phyloP scores from a whole-genome alignment of 2,797 vertebrate genomes.

The Chrysocyon brachyurus region DNA sequence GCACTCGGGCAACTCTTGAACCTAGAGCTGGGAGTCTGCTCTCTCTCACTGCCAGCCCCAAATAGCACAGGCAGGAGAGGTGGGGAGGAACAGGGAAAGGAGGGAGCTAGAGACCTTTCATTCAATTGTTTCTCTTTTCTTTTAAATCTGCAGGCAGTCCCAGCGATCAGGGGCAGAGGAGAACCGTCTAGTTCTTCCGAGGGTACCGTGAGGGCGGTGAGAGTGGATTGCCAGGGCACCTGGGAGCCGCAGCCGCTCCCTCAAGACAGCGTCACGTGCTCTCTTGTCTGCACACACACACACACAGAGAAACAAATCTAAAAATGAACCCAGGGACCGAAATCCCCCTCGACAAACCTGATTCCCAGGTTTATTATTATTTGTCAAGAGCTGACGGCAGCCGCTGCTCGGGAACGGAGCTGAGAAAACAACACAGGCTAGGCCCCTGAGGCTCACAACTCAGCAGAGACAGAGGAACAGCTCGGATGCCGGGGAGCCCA shows the following conservation, averaged over 20 bases:
- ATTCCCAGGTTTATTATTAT: slow-evolving; percentile 83
- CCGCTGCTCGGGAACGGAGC: slow-evolving; percentile 58
- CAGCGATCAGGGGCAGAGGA: neutral
- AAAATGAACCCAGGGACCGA: slow-evolving; percentile 79
- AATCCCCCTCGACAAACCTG: slow-evolving; percentile 72
- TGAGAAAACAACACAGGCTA: slow-evolving; percentile 76
- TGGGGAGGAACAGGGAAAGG: neutral
- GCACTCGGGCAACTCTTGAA: neutral
- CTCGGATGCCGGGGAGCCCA: slow-evolving; percentile 32
- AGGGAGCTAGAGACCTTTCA: neutral
- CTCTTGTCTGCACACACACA: slow-evolving; percentile 53
- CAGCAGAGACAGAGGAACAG: slow-evolving; percentile 69
- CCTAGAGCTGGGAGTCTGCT: neutral
- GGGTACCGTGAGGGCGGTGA: accelerated
- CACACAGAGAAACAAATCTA: slow-evolving; percentile 75
- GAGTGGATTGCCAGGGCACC: neutral
- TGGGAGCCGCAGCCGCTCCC: neutral
- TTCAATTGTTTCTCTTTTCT: slow-evolving; percentile 38
- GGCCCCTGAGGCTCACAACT: slow-evolving; percentile 73
- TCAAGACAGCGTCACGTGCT: neutral
- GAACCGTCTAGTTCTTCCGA: neutral
- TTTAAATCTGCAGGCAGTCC: neutral
- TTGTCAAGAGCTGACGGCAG: slow-evolving; percentile 76
- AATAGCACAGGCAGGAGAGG: neutral
- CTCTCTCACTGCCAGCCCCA: neutral